phyloP scores from a whole-genome alignment of 30 jellyfish, hydroid and myxozoan species.

The Aurelia coerulea region DNA sequence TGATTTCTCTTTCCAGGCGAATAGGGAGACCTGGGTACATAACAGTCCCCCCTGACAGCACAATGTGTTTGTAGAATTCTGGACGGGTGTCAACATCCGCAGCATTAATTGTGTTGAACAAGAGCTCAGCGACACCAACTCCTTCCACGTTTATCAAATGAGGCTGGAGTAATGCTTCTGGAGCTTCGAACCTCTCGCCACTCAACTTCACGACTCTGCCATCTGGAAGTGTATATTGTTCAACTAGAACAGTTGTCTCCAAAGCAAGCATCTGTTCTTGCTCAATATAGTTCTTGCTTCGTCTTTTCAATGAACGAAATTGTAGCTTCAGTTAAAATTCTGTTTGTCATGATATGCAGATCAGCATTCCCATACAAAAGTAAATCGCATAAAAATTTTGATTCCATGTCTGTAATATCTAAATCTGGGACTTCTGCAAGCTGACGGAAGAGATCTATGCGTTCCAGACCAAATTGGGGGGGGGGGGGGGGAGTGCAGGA shows the following conservation, averaged over 20 bases:
- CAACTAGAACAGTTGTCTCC: slow-evolving; percentile 98
- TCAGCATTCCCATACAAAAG: too few species aligned
- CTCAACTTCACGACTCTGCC: slow-evolving; percentile 97
- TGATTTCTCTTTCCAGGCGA: slow-evolving; percentile 96
- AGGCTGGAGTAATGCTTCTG: slow-evolving; percentile 98
- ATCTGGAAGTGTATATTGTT: slow-evolving; percentile 98
- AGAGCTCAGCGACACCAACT: slow-evolving; percentile 98
- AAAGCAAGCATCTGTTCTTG: slow-evolving; percentile 97
- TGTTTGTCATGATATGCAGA: too few species aligned
- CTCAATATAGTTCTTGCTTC: slow-evolving; percentile 43
- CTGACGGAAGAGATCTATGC: too few species aligned
- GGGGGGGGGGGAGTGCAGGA: too few species aligned
- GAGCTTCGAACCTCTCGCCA: slow-evolving; percentile 99
- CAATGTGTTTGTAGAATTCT: slow-evolving; percentile 97
- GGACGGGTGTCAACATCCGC: slow-evolving; percentile 99
- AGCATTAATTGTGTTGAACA: slow-evolving; percentile 99
- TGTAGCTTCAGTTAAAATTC: too few species aligned
- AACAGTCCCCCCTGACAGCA: slow-evolving; percentile 97
- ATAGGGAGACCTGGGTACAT: slow-evolving; percentile 99
- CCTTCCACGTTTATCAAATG: slow-evolving; percentile 95
- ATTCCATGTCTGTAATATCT: too few species aligned
- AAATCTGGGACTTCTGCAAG: too few species aligned
- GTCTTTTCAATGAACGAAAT: too few species aligned
- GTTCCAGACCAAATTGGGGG: too few species aligned
- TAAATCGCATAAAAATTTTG: too few species aligned